Conservation (phyloP, 2,113 vertebrate genomes). For the Chaetops frenatus region DNA sequence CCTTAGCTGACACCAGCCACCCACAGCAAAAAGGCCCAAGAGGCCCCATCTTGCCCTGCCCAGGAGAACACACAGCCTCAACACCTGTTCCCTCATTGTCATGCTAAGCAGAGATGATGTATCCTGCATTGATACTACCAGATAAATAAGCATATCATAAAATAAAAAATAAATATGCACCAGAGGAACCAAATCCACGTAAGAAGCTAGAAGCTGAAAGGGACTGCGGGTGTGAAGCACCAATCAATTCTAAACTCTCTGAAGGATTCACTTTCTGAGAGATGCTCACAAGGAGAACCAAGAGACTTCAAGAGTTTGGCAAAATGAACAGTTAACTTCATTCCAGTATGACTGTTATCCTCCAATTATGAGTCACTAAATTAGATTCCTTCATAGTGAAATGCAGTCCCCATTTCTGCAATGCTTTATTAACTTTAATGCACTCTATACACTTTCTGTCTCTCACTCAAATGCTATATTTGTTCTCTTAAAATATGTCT, state of each 20-base stretch:
- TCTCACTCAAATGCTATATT: slow-evolving; percentile 60
- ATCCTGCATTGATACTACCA: not conserved
- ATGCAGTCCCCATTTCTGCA: slow-evolving; percentile 41
- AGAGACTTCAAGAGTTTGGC: slow-evolving; percentile 54
- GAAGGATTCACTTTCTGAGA: slow-evolving; percentile 33
- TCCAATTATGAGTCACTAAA: slow-evolving; percentile 59
- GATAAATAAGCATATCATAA: slow-evolving; percentile 29
- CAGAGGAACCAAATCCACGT: slow-evolving; percentile 13
- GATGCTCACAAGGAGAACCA: slow-evolving; percentile 37
- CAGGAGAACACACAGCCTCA: not conserved
- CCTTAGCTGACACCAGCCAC: not conserved
- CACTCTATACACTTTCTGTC: slow-evolving; percentile 29
- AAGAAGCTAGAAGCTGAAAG: slow-evolving; percentile 20
- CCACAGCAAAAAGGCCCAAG: not conserved
- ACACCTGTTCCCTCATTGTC: not conserved
- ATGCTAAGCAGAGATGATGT: not conserved
- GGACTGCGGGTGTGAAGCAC: not conserved
- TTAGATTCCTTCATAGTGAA: slow-evolving; percentile 60
- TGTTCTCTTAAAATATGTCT: slow-evolving; percentile 55
- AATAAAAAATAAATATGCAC: slow-evolving; percentile 32
- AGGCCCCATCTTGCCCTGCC: not conserved
- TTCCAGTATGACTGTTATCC: slow-evolving; percentile 39
- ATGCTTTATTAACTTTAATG: slow-evolving; percentile 69
- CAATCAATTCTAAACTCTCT: slow-evolving; percentile 36
- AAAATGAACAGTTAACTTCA: slow-evolving; percentile 51